Percentiles rank a stretch among this genome's conserved stretches.
Evolutionary conservation across 2,113 vertebrate genomes (phyloP).

Genomic region (Lipophrys pholis): DNA sequence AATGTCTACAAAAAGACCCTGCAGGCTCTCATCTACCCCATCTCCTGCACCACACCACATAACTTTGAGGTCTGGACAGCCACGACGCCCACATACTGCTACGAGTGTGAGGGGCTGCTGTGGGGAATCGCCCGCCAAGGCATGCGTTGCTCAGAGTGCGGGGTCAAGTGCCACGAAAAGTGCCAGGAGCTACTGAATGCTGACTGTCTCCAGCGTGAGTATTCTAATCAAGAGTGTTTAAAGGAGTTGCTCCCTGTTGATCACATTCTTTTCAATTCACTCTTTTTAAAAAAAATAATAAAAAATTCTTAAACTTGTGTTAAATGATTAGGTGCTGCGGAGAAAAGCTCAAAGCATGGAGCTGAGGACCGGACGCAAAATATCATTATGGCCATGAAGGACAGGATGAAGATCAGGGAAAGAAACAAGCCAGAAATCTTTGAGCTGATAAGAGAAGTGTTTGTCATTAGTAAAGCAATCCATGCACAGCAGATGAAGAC

Average conservation of each 20-base stretch:
- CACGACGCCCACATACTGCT: constrained; percentile 98
- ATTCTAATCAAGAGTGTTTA: too few relatives aligned
- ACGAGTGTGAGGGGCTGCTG: constrained; percentile 96
- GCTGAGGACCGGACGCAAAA: constrained; percentile 98
- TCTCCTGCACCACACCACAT: constrained; percentile 97
- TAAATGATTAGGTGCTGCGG: constrained; percentile 88
- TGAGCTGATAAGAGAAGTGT: constrained; percentile 95
- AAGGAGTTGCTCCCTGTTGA: background rate
- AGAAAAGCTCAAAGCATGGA: constrained; percentile 97
- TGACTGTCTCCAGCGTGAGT: constrained; percentile 97
- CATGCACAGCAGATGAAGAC: constrained; percentile 98
- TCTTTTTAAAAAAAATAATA: background rate
- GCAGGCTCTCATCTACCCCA: constrained; percentile 98
- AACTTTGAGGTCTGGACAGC: constrained; percentile 98
- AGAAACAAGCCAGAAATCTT: constrained; percentile 99
- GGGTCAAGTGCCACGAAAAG: constrained; percentile 98
- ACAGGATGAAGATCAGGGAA: constrained; percentile 98
- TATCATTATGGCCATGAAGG: constrained; percentile 99
- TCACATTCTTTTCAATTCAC: background rate
- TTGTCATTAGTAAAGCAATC: constrained; percentile 87
- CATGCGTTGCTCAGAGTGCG: constrained; percentile 96
- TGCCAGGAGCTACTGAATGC: constrained; percentile 98
- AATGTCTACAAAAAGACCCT: constrained; percentile 99
- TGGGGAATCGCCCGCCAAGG: constrained; percentile 99
- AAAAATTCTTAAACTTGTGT: background rate